phyloP scores from a whole-genome alignment of 2,797 vertebrate genomes.

The Caiman crocodilus region DNA sequence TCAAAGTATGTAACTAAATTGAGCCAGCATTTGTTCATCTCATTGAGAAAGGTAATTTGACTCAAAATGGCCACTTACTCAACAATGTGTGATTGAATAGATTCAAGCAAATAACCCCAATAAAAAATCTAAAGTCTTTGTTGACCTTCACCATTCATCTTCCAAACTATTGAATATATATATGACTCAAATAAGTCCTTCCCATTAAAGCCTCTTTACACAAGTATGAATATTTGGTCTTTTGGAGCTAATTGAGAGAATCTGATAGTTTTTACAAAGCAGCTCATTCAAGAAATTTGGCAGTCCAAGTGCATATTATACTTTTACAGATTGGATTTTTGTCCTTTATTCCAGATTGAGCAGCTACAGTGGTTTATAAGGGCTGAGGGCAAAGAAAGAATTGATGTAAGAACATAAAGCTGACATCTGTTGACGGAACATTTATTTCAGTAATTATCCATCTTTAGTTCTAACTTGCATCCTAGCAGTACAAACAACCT shows the following conservation, averaged over 20 bases:
- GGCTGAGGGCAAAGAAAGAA: neutral
- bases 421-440: constrained; percentile 18
- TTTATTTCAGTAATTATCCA: constrained; percentile 8
- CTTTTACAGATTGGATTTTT: neutral
- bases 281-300: neutral
- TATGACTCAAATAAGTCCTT: constrained; percentile 23
- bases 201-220: neutral
- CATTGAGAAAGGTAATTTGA: constrained; percentile 61
- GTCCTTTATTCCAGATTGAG: neutral
- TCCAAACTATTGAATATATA: neutral
- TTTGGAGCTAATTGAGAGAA: neutral
- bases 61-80: constrained; percentile 54
- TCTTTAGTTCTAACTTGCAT: neutral
- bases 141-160: constrained; percentile 24
- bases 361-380: constrained; percentile 15
- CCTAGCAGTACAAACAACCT: constrained; percentile 4
- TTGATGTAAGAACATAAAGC: neutral
- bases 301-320: neutral
- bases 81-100: constrained; percentile 45
- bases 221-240: neutral
- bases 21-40: constrained; percentile 68
- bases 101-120: constrained; percentile 20
- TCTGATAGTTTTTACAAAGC: neutral
- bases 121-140: neutral
- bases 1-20: constrained; percentile 66